Base-by-base conservation (phyloP, 2,113 vertebrate species). In the Gavia stellata region DNA sequence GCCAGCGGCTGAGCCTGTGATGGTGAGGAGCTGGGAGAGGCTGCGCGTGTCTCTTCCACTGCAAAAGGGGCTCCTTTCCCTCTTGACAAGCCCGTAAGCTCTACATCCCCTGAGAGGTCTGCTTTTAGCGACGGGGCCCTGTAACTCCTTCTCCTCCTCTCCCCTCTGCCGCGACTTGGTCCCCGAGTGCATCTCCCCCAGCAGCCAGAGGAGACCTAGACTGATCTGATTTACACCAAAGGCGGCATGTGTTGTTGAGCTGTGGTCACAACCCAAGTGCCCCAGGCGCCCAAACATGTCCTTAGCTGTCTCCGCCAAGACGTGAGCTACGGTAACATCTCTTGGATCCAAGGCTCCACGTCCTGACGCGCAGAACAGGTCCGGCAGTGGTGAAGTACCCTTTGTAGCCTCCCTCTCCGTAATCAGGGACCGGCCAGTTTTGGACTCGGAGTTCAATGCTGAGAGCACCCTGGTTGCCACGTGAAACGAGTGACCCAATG, bases 131-230 rank as follows among this genome's bases (percentile, higher is more conserved):
- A n/a, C 19, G 24, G 15, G 19, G 2, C 74, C 25, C 24, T 6
- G 8, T 20, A 58, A 75, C 8, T 72, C 29, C 19, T 71, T 34
- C 44, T 93, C 2, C 1, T 42, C 47, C 34, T 86, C 71, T 38
- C 40, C n/a, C 19, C 18, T 65, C 55, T 93, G 74, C 34, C 1
- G 1, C 28, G 33, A 14, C 14, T 29, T 82, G 34, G 33, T 36
- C 44, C 34, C 29, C 0, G 0, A 67, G 29, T 2, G 10, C 14
- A 2, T 71, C 52, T 74, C 1, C 7, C 5, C 19, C 10, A 1
- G 3, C 18, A 61, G 63, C 24, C 86, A 70, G 34, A 79, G 26
- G 40, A 86, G 44, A 88, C 10, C 13, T 19, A 16, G 71, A 10
- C 50, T 2, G 4, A 61, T 18, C 40, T 49, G 34, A 53, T 42